Evolutionary conservation across 2,888 invertebrate genomes (phyloP).

Genomic region (Andrena chrysosceles): DNA sequence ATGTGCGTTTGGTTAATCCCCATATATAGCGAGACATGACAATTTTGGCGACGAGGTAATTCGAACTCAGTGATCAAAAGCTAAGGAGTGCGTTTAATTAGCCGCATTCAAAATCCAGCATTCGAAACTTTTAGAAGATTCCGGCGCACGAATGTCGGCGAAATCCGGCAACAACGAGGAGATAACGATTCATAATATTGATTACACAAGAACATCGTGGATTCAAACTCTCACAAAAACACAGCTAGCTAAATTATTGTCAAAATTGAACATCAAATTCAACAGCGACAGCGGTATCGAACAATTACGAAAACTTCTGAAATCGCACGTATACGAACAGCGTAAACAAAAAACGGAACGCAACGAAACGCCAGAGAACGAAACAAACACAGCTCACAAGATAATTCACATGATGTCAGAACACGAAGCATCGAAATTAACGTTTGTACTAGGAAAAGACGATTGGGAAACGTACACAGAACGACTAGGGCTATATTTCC

Average conservation of each 20-base stretch:
- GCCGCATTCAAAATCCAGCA: too few relatives aligned
- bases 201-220: not conserved
- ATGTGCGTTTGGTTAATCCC: too few relatives aligned
- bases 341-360: not conserved
- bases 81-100: not conserved
- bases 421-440: not conserved
- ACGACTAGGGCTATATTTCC: slow-evolving; percentile 1
- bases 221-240: not conserved
- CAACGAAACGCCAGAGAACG: not conserved
- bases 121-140: too few relatives aligned
- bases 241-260: not conserved
- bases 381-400: not conserved
- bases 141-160: not conserved
- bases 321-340: not conserved
- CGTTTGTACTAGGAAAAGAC: not conserved
- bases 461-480: not conserved
- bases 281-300: not conserved
- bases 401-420: not conserved
- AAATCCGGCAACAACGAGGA: not conserved
- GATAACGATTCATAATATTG: not conserved
- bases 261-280: not conserved
- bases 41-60: not conserved
- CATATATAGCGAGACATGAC: not conserved
- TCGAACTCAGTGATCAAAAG: not conserved
- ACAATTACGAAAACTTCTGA: not conserved